A percentile compares a stretch with the other conserved stretches of the same genome.
phyloP scores from a whole-genome alignment of 2,888 invertebrate species.

The Azorinus chamasolen region DNA sequence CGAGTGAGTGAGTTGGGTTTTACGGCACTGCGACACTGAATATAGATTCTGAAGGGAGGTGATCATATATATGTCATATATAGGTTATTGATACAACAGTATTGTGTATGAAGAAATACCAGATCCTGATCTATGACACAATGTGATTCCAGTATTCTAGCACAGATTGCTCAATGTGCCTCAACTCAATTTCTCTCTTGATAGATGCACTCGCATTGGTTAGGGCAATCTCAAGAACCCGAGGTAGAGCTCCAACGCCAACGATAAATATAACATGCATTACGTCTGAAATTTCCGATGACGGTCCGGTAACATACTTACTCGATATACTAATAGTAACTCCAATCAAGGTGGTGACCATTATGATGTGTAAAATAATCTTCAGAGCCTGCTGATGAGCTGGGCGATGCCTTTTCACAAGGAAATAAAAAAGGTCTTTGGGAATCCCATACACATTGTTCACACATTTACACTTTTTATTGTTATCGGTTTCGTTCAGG shows the following conservation, averaged over 20 bases:
- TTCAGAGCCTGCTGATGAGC: constrained; percentile 37
- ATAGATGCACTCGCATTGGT: constrained; percentile 19
- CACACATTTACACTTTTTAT: constrained; percentile 5
- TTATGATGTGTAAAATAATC: constrained; percentile 27
- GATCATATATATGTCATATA: no score
- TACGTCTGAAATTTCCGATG: constrained; percentile 51
- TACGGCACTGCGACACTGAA: no score
- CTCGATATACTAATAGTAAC: constrained; percentile 29
- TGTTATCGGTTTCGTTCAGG: background rate
- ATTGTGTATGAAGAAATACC: no score
- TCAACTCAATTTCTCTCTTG: constrained; percentile 29
- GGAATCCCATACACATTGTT: constrained; percentile 44
- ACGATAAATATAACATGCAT: constrained; percentile 60
- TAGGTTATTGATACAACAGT: no score
- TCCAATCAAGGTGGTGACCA: constrained; percentile 31
- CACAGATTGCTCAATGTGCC: constrained; percentile 31
- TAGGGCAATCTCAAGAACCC: constrained; percentile 35
- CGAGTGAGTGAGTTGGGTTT: no score
- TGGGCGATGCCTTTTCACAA: constrained; percentile 40
- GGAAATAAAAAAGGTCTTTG: constrained; percentile 28
- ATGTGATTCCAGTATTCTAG: constrained; percentile 25
- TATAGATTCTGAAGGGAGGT: no score
- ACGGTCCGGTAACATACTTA: constrained; percentile 23
- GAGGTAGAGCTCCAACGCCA: constrained; percentile 44
- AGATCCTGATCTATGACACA: no score